Base-by-base conservation (phyloP, 1,140 invertebrate genomes). In the Neuroterus valhalla region DNA sequence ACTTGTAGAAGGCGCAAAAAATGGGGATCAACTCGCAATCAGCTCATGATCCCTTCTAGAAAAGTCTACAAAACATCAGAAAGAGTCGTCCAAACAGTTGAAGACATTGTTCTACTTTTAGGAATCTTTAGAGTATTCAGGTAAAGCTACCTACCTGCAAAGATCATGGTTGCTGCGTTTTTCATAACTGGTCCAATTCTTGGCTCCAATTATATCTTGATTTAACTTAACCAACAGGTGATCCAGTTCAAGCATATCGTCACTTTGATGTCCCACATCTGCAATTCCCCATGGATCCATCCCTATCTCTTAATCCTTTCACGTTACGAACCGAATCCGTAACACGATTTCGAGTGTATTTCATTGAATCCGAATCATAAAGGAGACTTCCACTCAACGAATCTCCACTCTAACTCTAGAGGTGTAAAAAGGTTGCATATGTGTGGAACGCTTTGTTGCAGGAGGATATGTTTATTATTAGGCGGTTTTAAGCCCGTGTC, bases 391-490 rank as follows among this genome's bases (percentile, higher is more conserved):
- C 52, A 55, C 52, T 55, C 52, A 23, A 55, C 52, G 52, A 8
- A 26, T 55, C 52, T 55, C 26, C 26, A 55, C 52, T 55, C 2
- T 23, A 55, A 55, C 52, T 26, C 11, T 55, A 21, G 26, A 62
- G 55, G 55, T 62, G 55, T 38, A 62, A 62, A 38, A 62, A 62
- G 52, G 23, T 31, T 55, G 21, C 14, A 19, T 50, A 26, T 26
- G 52, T 62, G 23, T 11, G 50, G 2, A 12, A 26, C 2, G 10
- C 52, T 62, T 62, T 62, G 55, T 26, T 62, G 55, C 26, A 62
- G 14, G 11, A 26, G 26, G 55, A 62, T 62, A 62, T 62, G 55
- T 62, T 62, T 62, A 62, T 62, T 62, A 62, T 62, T 62, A 62
- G 55, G 55, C 6, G 55, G 55, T 62, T 62, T 62, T 62, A 62